Percentiles rank a stretch among this genome's conserved stretches.
These are phyloP conservation scores for Amphimallon solstitiale DNA, from an alignment of 2,888 invertebrate genomes.

Conservation along the genomic window DNA sequence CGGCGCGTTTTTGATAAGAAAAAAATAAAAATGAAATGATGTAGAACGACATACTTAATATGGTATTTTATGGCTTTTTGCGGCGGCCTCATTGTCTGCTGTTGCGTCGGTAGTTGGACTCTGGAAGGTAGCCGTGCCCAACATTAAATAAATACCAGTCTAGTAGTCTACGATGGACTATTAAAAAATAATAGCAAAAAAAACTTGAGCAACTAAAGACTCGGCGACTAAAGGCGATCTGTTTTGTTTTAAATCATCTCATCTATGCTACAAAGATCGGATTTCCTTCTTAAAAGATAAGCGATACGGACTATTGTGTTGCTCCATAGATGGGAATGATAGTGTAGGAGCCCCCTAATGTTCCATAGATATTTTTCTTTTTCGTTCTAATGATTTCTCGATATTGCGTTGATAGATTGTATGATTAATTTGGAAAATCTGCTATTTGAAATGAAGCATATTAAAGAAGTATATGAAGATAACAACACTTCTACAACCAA, in stretches of 20 bases:
- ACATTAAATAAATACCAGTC: conserved; percentile 54
- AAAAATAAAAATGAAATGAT: conserved; percentile 31
- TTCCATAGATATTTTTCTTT: too few species aligned
- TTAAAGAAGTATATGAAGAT: too few species aligned
- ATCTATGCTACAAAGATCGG: neutral
- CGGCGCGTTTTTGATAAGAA: neutral
- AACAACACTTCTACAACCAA: too few species aligned
- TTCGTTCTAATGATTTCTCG: too few species aligned
- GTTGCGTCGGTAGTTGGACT: conserved; percentile 57
- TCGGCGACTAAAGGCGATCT: conserved; percentile 9
- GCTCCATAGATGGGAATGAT: too few species aligned
- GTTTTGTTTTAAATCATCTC: conserved; percentile 17
- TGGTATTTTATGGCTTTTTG: conserved; percentile 28
- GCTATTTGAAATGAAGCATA: too few species aligned
- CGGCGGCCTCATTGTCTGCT: conserved; percentile 39
- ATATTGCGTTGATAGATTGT: too few species aligned
- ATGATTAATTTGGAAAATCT: too few species aligned
- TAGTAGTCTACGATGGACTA: conserved; percentile 53
- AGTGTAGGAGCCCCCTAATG: too few species aligned
- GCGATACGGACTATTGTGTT: neutral
- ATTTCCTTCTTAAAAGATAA: too few species aligned
- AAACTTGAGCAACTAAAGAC: conserved; percentile 33
- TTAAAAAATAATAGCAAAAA: conserved; percentile 44
- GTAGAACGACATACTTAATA: conserved; percentile 38
- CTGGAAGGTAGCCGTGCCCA: conserved; percentile 62